Evolutionary conservation across 2,113 vertebrate genomes (phyloP), one percentile per base, ranked within the genome.

Genomic region (Aix galericulata): DNA sequence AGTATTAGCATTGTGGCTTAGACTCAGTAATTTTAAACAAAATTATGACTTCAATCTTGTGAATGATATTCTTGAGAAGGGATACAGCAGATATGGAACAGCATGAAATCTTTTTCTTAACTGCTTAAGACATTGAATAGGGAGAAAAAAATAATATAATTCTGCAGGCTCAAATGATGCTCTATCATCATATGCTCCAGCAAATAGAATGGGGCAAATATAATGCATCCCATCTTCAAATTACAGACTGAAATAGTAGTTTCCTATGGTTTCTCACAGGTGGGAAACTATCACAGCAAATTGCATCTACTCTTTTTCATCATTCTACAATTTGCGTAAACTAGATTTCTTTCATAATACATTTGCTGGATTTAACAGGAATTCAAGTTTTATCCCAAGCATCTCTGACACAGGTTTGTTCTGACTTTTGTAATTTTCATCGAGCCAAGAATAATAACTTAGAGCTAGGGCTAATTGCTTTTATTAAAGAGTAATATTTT

Each of bases 161-260:
- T 38, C 50, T 77, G 17, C 0, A 0, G 5, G 8, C 44, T 86
- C 64, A 42, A 83, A 17, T 55, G 6, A 62, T 23, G 27, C 2
- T 76, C 25, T 73, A 44, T 40, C 26, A 64, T 84, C 26, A 36
- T 36, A 72, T 31, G 72, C 40, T 92, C 22, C 42, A 88, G 48
- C 4, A 55, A 93, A 71, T 6, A 86, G 17, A 25, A 48, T 3
- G 44, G 9, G 10, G 13, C 25, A 83, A 84, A 71, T 8, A 75
- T 53, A 73, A 53, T 73, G 17, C 27, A 85, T 13, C 6, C 17
- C 86, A 32, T 81, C 32, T 81, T 40, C 42, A 40, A 10, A 72
- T 81, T 75, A 60, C 13, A 91, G 38, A 29, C 23, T 72, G 53
- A 86, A 91, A 73, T 11, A 71, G 6, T 67, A 36, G 4, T 20